These are phyloP conservation scores for Leucoma salicis DNA, from an alignment of 2,888 invertebrate species.

Conservation along the genomic window DNA sequence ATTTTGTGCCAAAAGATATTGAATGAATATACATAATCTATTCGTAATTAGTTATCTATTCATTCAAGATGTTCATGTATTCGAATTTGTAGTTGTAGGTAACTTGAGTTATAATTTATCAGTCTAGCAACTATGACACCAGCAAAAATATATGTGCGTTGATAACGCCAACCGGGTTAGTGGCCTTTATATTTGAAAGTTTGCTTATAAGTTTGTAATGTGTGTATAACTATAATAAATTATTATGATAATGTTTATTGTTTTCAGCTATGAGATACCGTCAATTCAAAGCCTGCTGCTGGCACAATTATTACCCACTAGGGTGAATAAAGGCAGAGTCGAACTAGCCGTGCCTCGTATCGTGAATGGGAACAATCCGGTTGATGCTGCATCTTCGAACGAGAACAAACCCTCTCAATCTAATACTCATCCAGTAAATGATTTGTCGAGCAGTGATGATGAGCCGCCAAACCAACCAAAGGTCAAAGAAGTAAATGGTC, in stretches of 20 bases:
- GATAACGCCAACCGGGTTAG: no score
- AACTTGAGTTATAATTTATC: no score
- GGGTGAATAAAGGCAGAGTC: background rate
- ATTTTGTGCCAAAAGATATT: no score
- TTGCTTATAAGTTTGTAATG: no score
- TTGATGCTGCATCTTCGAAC: background rate
- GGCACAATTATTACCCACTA: background rate
- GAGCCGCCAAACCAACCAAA: background rate
- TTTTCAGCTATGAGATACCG: background rate
- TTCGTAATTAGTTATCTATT: no score
- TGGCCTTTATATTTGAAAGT: no score
- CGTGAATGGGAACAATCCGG: background rate
- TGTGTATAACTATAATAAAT: no score
- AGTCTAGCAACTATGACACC: no score
- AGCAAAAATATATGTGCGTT: no score
- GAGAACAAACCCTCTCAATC: background rate
- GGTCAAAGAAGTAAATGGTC: background rate
- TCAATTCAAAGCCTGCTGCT: background rate
- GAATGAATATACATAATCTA: no score
- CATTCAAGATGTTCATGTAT: no score
- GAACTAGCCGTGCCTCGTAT: background rate
- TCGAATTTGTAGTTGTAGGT: no score
- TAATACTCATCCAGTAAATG: background rate
- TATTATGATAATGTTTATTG: background rate
- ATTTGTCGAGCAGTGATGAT: background rate